Evolutionary conservation across 2,113 vertebrate genomes (phyloP), one percentile per base, ranked within the genome.

Genomic region (Natator depressus): DNA sequence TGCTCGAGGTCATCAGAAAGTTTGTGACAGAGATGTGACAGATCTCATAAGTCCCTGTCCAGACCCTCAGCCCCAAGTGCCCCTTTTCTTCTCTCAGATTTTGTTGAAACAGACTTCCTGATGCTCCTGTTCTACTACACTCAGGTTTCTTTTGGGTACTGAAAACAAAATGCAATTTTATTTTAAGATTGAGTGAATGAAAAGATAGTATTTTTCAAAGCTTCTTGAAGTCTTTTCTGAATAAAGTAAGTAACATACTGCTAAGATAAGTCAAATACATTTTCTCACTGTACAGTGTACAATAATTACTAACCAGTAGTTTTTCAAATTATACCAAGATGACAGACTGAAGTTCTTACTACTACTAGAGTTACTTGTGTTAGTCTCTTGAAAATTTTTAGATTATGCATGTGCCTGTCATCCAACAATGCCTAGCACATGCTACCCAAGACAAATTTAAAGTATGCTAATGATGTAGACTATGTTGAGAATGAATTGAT

Each of bases 1-100:
- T 50, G 31, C 0, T 0, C 76, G 84, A 94, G 25, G 29, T 1
- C 0, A 51, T 12, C 1, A 5, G n/a, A 50, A 90, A 85, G 10
- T 5, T 35, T 8, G 6, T 10, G 10, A 42, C 12, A 89, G 72
- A 82, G 50, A 22, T 14, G 59, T 51, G 57, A 46, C 88, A 72
- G 16, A 85, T 85, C 17, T 13, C n/a, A 46, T 6, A n/a, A 47
- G 25, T 12, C 46, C 24, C 24, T 47, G 42, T 29, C 46, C 75
- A 78, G 24, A 47, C 42, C 42, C 22, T 78, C 13, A 47, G 75
- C 24, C 38, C 24, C 72, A 75, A 42, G 20, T 25, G 22, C 22
- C 42, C 13, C 11, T 16, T 78, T 12, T 2, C 12, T 46, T 78
- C 6, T 46, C 46, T 27, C 42, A 47, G 17, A 10, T 47, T 47